Base-by-base conservation (phyloP, 1,140 invertebrate genomes). In the Lepidurus couesii region DNA sequence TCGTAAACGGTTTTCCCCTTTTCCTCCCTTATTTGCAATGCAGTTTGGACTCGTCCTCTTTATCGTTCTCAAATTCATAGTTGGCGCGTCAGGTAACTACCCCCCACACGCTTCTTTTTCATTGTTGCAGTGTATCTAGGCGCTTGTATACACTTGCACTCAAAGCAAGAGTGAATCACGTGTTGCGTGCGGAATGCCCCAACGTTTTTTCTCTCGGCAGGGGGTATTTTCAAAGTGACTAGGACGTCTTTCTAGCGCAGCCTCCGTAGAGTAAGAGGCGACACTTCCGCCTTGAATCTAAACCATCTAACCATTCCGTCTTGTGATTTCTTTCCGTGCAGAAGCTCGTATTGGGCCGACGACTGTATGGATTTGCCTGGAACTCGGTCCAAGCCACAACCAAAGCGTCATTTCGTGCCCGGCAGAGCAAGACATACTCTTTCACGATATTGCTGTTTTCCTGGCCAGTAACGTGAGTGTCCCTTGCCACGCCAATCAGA, bases 301-400 rank as follows among this genome's bases (percentile, higher is more conserved):
- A 34, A 34, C 34, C 47, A 11, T n/a, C 53, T 65, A n/a, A 65
- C 21, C 34, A 34, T 34, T 34, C 34, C 34, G 34, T 65, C 13
- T 65, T 65, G n/a, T 65, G 53, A 65, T 65, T 65, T 65, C 53
- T 65, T 16, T 21, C 53, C n/a, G 53, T 65, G 21, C 53, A 65
- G 53, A 65, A 9, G 53, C 13, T 7, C 8, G 21, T 0, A 13
- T 21, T 21, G 53, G 53, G 6, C n/a, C 53, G 53, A 7, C 53
- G 13, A 65, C 6, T 65, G 13, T 65, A 65, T 65, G 53, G 53
- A 65, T 65, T 65, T 65, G 53, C 53, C 16, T 65, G n/a, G 53
- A 21, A 11, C 21, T 21, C 7, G 53, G 1, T 65, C 6, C 2
- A 34, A 34, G 21, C 13, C 53, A 65, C 13, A 65, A 65, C 21